A percentile compares a stretch with the other conserved stretches of the same genome.
Conservation (phyloP, 2,113 vertebrate genomes). For the Brachirus orientalis region DNA sequence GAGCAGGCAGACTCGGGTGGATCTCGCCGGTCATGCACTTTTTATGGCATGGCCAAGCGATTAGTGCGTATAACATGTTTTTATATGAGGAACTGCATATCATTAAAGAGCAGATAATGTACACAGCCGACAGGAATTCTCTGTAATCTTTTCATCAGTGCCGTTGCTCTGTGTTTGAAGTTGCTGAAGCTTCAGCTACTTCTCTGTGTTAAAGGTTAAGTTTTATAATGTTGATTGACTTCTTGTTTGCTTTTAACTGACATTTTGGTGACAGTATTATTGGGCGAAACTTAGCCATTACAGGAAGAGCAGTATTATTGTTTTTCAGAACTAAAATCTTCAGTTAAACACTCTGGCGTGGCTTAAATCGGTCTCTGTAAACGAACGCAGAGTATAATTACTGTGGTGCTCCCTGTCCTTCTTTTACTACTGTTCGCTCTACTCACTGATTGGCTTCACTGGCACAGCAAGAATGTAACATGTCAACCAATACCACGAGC, state of each 20-base stretch:
- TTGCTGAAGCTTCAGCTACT: neutral
- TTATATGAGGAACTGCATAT: constrained; percentile 29
- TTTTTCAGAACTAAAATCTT: too few relatives aligned
- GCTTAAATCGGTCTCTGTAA: constrained; percentile 1
- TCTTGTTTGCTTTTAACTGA: neutral
- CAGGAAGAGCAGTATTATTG: neutral
- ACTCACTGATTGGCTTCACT: constrained; percentile 49
- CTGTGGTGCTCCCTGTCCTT: neutral
- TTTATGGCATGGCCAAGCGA: constrained; percentile 26
- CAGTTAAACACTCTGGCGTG: neutral
- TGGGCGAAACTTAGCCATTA: too few relatives aligned
- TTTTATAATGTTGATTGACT: neutral
- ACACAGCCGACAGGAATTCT: neutral
- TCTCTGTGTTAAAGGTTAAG: neutral
- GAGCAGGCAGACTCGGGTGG: constrained; percentile 24
- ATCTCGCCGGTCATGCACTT: constrained; percentile 14
- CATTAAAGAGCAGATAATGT: constrained; percentile 24
- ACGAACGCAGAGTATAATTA: constrained; percentile 3
- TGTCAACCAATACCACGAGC: constrained; percentile 59
- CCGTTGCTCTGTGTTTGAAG: neutral
- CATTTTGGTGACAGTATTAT: neutral
- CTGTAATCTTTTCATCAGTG: constrained; percentile 7
- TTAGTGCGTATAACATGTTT: neutral
- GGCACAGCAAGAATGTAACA: constrained; percentile 29
- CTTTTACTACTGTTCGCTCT: constrained; percentile 13